Percentiles rank a stretch among this genome's conserved stretches.
Conservation (phyloP, 1,140 invertebrate species). For the Dendrolimus kikuchii region DNA sequence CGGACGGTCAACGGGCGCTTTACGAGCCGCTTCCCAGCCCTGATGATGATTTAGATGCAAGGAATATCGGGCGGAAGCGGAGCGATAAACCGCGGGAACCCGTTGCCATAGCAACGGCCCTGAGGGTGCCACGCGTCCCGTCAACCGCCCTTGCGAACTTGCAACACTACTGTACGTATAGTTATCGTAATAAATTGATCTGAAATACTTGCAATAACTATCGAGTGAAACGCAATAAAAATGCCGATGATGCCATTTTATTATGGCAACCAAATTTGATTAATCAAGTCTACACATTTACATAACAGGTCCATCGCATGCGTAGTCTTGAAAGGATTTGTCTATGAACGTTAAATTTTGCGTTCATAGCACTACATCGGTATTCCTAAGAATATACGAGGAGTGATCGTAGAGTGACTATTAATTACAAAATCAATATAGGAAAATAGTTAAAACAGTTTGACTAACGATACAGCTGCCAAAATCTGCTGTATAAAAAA, state of each 20-base stretch:
- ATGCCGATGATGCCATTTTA: slow-evolving; percentile 36
- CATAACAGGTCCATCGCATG: neutral
- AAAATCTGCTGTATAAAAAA: slow-evolving; percentile 21
- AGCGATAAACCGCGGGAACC: slow-evolving; percentile 41
- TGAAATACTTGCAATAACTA: slow-evolving; percentile 55
- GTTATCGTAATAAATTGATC: slow-evolving; percentile 66
- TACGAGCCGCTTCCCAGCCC: slow-evolving; percentile 47
- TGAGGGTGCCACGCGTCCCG: slow-evolving; percentile 29
- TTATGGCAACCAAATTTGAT: slow-evolving; percentile 21
- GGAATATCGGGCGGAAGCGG: slow-evolving; percentile 52
- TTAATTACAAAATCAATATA: neutral
- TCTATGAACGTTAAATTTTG: too few species aligned
- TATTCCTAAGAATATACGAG: too few species aligned
- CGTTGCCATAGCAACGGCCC: slow-evolving; percentile 45
- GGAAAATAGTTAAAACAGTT: neutral
- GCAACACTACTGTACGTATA: slow-evolving; percentile 54
- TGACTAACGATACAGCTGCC: slow-evolving; percentile 5
- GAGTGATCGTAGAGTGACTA: too few species aligned
- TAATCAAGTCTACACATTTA: neutral
- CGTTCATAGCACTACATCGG: too few species aligned
- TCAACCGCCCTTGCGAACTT: slow-evolving; percentile 25
- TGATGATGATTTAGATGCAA: slow-evolving; percentile 70
- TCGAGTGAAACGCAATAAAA: slow-evolving; percentile 50
- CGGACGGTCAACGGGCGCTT: slow-evolving; percentile 54
- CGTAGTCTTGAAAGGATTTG: too few species aligned